Evolutionary conservation across 2,888 invertebrate genomes (phyloP), one percentile per base, ranked within the genome.

Genomic region (Epiblema foenella): DNA sequence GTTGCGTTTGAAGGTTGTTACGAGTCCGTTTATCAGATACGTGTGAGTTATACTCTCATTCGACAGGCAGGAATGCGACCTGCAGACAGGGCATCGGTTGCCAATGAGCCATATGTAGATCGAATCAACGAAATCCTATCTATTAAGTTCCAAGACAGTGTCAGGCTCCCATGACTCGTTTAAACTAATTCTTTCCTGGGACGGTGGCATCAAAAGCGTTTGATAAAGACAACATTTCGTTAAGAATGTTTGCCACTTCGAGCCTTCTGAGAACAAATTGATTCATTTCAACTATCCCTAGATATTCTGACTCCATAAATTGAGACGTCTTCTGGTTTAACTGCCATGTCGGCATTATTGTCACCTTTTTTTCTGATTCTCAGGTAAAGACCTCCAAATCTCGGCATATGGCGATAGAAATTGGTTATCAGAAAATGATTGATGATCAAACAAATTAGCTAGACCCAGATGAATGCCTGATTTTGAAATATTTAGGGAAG

Each of bases 241-340:
- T 80, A 66, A 73, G 75, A 81, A 80, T 78, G 82, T 81, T 83
- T 83, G 81, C 82, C 84, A 78, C 77, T 62, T 68, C 59, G 39
- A 29, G 39, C 69, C 68, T 85, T 85, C 85, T 77, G 77, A 77
- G 85, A 85, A 86, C 83, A 82, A 84, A 85, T 83, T 81, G 82
- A 81, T 81, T 76, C 76, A 76, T 79, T 79, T 77, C 75, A 78
- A 77, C 66, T 51, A 71, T 67, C 71, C 70, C 56, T 67, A 67
- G 71, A 71, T 67, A 67, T 56, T 71, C 62, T 71, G 77, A 85
- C 81, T 84, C 82, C 85, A 88, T 90, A 91, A 90, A 93, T 91
- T 90, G 89, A 93, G 91, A 90, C 84, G 86, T 93, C 88, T 83
- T 83, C 85, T 85, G 83, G 88, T 83, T 87, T 88, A 85, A 88